Evolutionary conservation across 2,797 vertebrate genomes (phyloP).

Genomic region (Gymnoscopelus microlampas): DNA sequence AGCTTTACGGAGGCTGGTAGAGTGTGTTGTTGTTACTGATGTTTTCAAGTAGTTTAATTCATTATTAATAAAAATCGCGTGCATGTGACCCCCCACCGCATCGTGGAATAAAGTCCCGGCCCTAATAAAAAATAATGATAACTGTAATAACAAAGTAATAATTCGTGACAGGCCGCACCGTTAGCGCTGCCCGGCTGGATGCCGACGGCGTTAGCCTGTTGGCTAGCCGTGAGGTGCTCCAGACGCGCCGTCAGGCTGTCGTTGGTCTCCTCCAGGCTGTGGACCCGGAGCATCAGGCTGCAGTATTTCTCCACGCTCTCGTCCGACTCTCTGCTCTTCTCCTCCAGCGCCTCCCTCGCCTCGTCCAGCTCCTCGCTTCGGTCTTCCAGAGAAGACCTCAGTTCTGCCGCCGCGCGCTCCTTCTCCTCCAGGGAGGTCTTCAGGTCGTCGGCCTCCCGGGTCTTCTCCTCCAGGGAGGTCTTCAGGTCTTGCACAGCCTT

Average conservation of each 20-base stretch:
- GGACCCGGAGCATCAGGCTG: slow-evolving; percentile 83
- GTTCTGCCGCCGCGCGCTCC: slow-evolving; percentile 78
- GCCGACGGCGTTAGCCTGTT: slow-evolving; percentile 45
- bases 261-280: slow-evolving; percentile 88
- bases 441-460: slow-evolving; percentile 53
- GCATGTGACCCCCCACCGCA: no score
- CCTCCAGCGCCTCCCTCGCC: slow-evolving; percentile 79
- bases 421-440: slow-evolving; percentile 58
- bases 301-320: slow-evolving; percentile 92
- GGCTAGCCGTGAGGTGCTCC: slow-evolving; percentile 69
- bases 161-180: no score
- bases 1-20: no score
- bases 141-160: no score
- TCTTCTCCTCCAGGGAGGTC: slow-evolving; percentile 77
- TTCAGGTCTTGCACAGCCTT: slow-evolving; percentile 71
- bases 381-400: slow-evolving; percentile 58
- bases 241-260: slow-evolving; percentile 81
- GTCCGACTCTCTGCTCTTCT: slow-evolving; percentile 85
- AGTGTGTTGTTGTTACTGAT: no score
- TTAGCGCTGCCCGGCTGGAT: slow-evolving; percentile 55
- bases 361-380: slow-evolving; percentile 79
- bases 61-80: no score
- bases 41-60: no score
- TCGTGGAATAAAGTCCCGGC: no score
- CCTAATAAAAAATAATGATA: no score